Evolutionary conservation across 2,113 vertebrate species (phyloP).

Genomic region (Tenebrosternarchus preto): DNA sequence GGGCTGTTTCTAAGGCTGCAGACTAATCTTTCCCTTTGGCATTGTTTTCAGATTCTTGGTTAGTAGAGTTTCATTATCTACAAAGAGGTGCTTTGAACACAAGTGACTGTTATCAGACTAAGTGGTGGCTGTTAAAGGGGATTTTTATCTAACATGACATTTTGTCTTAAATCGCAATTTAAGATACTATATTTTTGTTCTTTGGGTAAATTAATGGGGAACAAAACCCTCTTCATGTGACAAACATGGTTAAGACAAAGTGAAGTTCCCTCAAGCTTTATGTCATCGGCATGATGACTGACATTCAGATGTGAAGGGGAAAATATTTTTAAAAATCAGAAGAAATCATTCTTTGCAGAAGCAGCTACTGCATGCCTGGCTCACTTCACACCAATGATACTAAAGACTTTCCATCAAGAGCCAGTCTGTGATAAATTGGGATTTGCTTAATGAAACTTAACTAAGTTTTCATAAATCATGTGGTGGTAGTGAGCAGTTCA

Average conservation of each 20-base stretch:
- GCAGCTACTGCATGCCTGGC: background rate
- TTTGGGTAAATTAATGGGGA: conserved; percentile 9
- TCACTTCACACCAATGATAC: conserved; percentile 6
- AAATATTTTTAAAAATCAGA: background rate
- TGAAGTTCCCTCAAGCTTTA: background rate
- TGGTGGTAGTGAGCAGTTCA: conserved; percentile 37
- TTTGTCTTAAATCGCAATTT: conserved; percentile 60
- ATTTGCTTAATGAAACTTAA: conserved; percentile 8
- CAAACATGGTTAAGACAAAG: conserved; percentile 31
- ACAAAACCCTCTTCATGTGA: background rate
- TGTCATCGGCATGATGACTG: background rate
- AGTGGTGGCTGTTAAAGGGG: conserved; percentile 71
- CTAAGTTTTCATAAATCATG: conserved; percentile 47
- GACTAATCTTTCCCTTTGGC: conserved; percentile 68
- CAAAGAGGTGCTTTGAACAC: conserved; percentile 82
- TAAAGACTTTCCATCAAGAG: background rate
- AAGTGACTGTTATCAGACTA: conserved; percentile 76
- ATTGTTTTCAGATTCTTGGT: conserved; percentile 64
- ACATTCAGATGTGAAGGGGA: background rate
- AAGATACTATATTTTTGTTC: conserved; percentile 47
- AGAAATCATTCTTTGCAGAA: background rate
- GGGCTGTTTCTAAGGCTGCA: conserved; percentile 56
- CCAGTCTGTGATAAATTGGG: conserved; percentile 3
- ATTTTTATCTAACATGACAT: conserved; percentile 59
- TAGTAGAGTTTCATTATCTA: conserved; percentile 73